Evolutionary conservation across 53 echinoderm and acorn worm species (phyloP), one percentile per base, ranked within the genome.

Genomic region (Echinometra lucunter): DNA sequence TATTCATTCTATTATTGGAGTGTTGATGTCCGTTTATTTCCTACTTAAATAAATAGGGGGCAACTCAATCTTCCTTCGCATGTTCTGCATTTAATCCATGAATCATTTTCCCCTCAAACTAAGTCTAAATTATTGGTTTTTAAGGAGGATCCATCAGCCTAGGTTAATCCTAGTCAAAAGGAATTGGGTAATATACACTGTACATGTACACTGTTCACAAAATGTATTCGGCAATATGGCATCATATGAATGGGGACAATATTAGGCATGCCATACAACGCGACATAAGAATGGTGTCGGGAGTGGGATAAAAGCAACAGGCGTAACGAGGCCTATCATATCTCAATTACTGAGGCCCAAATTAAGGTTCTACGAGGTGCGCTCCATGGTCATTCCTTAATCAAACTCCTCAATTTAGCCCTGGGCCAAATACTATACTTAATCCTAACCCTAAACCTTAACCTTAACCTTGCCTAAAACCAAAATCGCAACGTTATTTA

Each of bases 41-140:
- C 70, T 70, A 6, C 34, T 70, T 28, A 30, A 19, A 21, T 23
- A 23, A 21, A 18, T 60, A 30, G 15, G 6, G 12, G 70, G 12
- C 70, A 70, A 32, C 70, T 30, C 30, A 30, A 67, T 67, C 67
- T 67, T 25, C 67, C 11, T 34, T 70, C 70, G 70, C 70, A 70
- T 70, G 70, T 70, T 70, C 70, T 34, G 13, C 28, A 70, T 70
- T 70, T 70, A 70, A 70, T 70, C 70, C 70, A 70, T 70, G 70
- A 70, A 70, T 70, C 70, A 70, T 6, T 70, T 60, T 70, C 34
- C 75, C 38, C 75, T 40, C 19, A 19, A 37, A 38, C 75, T 40
- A 21, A 75, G 19, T 38, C 75, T 5, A 75, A 19, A 75, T 75
- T 4, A 38, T 75, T 75, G 37, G 15, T 75, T 6, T 37, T 75